Evolutionary conservation across 2,888 invertebrate species (phyloP), one percentile per base, ranked within the genome.

Genomic region (Phorcus lineatus): DNA sequence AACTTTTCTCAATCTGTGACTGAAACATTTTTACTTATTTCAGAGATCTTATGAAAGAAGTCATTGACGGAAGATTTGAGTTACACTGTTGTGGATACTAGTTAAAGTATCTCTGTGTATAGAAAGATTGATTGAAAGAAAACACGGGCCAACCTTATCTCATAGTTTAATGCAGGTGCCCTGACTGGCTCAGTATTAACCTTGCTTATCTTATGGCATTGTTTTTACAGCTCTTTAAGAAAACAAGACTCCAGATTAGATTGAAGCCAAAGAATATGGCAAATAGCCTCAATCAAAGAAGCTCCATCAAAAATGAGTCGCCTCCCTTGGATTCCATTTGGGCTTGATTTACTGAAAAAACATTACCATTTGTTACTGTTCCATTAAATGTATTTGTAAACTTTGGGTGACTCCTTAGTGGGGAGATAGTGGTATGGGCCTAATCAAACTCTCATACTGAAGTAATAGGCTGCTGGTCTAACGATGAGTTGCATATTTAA

Each of bases 401-500:
- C 62, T 13, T 28, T 24, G 62, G 62, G 16, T 62, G 62, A 62
- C 24, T 62, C 28, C 28, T 4, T 24, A 62, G 62, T 62, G 28
- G 28, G 13, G 16, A 28, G 28, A 28, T 24, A 24, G 62, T 24
- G 28, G 4, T 28, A 16, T 17, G 28, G 62, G 16, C 62, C n/a
- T 62, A 62, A 62, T 62, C 62, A 28, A 62, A 62, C 24, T 28
- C 28, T 24, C 28, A 13, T 62, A 28, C 28, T 62, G 28, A 24
- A 62, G 62, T 28, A 16, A 62, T 62, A 13, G 28, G 62, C 28
- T 28, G 62, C 62, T 62, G 28, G 28, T 62, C 13, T 9, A 62
- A 62, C 28, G 62, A 62, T 62, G 62, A 22, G 62, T 62, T 62
- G 62, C 62, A 62, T 62, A 62, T 62, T 28, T 62, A 62, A 62